phyloP scores from a whole-genome alignment of 2,797 vertebrate genomes.

The Sylvia borin region DNA sequence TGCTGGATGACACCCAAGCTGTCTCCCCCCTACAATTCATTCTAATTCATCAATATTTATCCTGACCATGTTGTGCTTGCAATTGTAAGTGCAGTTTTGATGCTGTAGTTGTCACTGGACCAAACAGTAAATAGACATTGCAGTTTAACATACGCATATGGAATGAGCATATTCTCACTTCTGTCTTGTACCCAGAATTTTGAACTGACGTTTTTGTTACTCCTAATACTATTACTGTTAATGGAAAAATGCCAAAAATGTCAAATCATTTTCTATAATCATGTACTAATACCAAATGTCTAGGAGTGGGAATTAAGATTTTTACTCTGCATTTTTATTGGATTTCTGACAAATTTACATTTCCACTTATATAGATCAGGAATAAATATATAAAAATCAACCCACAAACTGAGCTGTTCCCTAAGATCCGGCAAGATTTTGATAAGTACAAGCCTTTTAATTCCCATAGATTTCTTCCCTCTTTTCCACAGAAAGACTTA shows the following conservation, averaged over 20 bases:
- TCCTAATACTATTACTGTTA: neutral
- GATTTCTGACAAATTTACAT: slow-evolving; percentile 3
- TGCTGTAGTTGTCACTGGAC: slow-evolving; percentile 33
- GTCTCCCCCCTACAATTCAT: neutral
- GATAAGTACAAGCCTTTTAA: neutral
- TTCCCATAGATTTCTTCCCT: neutral
- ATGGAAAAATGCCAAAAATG: slow-evolving; percentile 45
- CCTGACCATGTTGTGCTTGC: slow-evolving; percentile 5
- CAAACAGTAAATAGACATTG: slow-evolving; percentile 41
- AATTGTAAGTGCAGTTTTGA: neutral
- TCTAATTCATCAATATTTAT: slow-evolving; percentile 66
- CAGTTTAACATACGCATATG: neutral
- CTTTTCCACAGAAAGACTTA: neutral
- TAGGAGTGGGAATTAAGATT: slow-evolving; percentile 20
- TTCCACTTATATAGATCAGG: neutral
- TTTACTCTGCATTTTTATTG: neutral
- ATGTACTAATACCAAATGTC: slow-evolving; percentile 7
- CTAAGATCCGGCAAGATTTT: neutral
- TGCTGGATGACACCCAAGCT: neutral
- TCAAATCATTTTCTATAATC: slow-evolving; percentile 36
- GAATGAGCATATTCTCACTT: neutral
- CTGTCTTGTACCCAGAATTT: neutral
- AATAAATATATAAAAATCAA: neutral
- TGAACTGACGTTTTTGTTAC: slow-evolving; percentile 30
- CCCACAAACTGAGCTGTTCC: accelerated